Evolutionary conservation across 1,140 invertebrate genomes (phyloP).

Genomic region (Calliopsis andreniformis): DNA sequence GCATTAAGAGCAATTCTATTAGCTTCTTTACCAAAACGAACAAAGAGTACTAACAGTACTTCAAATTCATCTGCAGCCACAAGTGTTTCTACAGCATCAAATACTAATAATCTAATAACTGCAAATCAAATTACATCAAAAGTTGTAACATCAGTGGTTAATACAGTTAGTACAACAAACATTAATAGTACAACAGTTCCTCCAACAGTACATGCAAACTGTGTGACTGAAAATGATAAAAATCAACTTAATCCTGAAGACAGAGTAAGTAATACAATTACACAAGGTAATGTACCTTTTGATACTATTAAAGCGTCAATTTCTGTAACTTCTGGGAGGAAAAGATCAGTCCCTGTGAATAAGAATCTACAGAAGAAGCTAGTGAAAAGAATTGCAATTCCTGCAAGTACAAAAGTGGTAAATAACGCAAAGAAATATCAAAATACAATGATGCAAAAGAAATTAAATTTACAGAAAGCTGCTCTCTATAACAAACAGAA

Average conservation of each 20-base stretch:
- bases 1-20: constrained; percentile 73
- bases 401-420: constrained; percentile 71
- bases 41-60: constrained; percentile 52
- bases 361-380: constrained; percentile 65
- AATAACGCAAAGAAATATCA: constrained; percentile 74
- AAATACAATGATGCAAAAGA: constrained; percentile 67
- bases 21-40: constrained; percentile 73
- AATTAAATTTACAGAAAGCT: constrained; percentile 68
- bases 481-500: constrained; percentile 36
- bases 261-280: neutral
- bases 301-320: neutral
- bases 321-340: constrained; percentile 20
- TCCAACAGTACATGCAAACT: neutral
- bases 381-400: constrained; percentile 60
- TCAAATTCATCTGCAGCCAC: neutral
- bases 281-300: neutral
- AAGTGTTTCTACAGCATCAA: neutral
- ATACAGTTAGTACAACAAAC: constrained; percentile 1
- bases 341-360: constrained; percentile 28
- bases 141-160: neutral
- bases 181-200: neutral
- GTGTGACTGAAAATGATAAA: constrained; percentile 14
- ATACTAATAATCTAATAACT: neutral
- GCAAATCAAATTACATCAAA: neutral
- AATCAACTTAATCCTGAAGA: constrained; percentile 10